Conservation (phyloP, 2,797 vertebrate species). For the Threskiornis aethiopicus region DNA sequence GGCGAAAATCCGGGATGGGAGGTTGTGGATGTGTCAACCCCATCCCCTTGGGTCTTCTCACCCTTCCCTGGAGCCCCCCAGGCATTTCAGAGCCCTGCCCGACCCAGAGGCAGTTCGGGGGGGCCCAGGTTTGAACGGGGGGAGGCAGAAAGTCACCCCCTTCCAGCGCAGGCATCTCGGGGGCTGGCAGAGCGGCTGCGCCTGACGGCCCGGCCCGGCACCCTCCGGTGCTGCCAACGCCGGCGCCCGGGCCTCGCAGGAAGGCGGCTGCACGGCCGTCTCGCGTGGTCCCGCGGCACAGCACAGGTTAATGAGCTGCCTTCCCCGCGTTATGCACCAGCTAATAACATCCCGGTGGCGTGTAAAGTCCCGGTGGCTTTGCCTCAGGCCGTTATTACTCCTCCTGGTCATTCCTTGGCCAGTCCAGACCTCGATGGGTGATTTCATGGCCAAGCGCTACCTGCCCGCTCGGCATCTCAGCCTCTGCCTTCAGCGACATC, state of each 20-base stretch:
- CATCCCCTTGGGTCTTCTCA: not conserved
- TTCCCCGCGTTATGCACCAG: not conserved
- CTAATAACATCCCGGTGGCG: not conserved
- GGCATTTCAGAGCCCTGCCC: not conserved
- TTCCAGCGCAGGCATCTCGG: rapidly evolving
- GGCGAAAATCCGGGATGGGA: not conserved
- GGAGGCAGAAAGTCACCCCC: not conserved
- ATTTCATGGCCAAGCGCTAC: not conserved
- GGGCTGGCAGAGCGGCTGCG: not conserved
- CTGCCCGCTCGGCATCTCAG: not conserved
- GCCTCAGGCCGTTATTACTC: conserved; percentile 26
- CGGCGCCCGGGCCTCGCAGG: rapidly evolving
- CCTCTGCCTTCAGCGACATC: not conserved
- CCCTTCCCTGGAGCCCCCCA: not conserved
- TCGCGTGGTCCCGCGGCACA: rapidly evolving
- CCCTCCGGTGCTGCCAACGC: rapidly evolving
- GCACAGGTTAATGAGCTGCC: conserved; percentile 15
- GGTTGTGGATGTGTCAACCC: not conserved
- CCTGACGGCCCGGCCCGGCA: rapidly evolving
- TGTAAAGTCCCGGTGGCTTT: not conserved
- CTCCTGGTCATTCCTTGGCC: conserved; percentile 34
- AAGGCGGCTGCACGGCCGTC: rapidly evolving
- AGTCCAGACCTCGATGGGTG: not conserved
- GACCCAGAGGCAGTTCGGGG: not conserved
- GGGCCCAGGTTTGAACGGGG: not conserved